Evolutionary conservation across 1,140 invertebrate species (phyloP).

Genomic region (Cotesia glomerata): DNA sequence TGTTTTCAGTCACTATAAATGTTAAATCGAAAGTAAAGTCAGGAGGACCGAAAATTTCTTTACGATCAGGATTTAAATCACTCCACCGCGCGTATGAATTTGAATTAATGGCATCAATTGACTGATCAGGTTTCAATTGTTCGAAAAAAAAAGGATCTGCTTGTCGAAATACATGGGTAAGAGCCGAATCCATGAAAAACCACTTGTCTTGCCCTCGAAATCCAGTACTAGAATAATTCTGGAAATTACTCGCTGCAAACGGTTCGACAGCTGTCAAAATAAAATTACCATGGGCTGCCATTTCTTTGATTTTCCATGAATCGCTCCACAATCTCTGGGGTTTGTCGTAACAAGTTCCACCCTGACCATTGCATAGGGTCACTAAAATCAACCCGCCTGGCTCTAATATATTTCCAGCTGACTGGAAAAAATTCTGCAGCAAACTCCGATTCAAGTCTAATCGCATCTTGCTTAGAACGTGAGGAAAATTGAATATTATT

Average conservation of each 20-base stretch:
- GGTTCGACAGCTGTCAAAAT: slow-evolving; percentile 58
- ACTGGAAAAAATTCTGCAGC: slow-evolving; percentile 65
- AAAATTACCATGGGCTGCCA: slow-evolving; percentile 65
- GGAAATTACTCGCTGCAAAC: slow-evolving; percentile 57
- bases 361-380: slow-evolving; percentile 69
- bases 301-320: slow-evolving; percentile 70
- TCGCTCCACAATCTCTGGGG: slow-evolving; percentile 65
- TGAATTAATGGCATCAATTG: neutral
- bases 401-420: slow-evolving; percentile 52
- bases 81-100: neutral
- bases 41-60: slow-evolving; percentile 33
- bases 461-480: slow-evolving; percentile 71
- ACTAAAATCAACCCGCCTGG: slow-evolving; percentile 61
- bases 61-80: neutral
- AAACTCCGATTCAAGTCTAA: slow-evolving; percentile 68
- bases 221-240: slow-evolving; percentile 61
- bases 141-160: slow-evolving; percentile 20
- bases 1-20: slow-evolving; percentile 41
- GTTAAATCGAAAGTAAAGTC: slow-evolving; percentile 55
- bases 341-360: slow-evolving; percentile 66
- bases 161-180: slow-evolving; percentile 62
- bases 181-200: slow-evolving; percentile 62
- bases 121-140: slow-evolving; percentile 33
- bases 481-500: slow-evolving; percentile 72
- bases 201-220: slow-evolving; percentile 66